Evolutionary conservation across 1,140 invertebrate species (phyloP).

Genomic region (Vanessa tameamea): DNA sequence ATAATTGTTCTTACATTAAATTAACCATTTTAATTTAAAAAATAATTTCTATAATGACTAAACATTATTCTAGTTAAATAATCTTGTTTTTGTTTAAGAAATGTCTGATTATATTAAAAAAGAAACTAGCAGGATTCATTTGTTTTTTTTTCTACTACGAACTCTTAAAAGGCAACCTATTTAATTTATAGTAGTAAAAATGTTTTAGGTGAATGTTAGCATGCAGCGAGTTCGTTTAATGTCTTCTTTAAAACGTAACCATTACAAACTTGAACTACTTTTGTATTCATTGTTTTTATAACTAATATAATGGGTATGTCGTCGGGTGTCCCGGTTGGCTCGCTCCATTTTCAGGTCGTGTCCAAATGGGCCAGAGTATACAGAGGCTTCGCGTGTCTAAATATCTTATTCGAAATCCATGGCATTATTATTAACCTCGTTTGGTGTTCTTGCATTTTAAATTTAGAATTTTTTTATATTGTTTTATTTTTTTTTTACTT

Average conservation of each 20-base stretch:
- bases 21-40: too few species aligned
- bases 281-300: conserved; percentile 25
- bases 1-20: too few species aligned
- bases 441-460: neutral
- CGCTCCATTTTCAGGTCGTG: conserved; percentile 32
- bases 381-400: neutral
- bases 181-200: too few species aligned
- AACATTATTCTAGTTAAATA: too few species aligned
- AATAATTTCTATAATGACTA: too few species aligned
- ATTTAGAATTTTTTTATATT: neutral
- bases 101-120: too few species aligned
- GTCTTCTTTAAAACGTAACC: conserved; percentile 12
- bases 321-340: conserved; percentile 28
- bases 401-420: neutral
- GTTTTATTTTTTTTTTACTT: neutral
- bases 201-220: neutral
- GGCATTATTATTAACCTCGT: neutral
- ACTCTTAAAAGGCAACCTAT: too few species aligned
- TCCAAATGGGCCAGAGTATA: conserved; percentile 24
- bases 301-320: conserved; percentile 28
- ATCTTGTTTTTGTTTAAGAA: too few species aligned
- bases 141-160: too few species aligned
- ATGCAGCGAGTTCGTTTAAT: neutral
- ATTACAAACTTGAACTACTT: conserved; percentile 19
- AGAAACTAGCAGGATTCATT: too few species aligned